A percentile compares a stretch with the other conserved stretches of the same genome.
Evolutionary conservation across 1,140 invertebrate genomes (phyloP).

Genomic region (Drosophila serrata): DNA sequence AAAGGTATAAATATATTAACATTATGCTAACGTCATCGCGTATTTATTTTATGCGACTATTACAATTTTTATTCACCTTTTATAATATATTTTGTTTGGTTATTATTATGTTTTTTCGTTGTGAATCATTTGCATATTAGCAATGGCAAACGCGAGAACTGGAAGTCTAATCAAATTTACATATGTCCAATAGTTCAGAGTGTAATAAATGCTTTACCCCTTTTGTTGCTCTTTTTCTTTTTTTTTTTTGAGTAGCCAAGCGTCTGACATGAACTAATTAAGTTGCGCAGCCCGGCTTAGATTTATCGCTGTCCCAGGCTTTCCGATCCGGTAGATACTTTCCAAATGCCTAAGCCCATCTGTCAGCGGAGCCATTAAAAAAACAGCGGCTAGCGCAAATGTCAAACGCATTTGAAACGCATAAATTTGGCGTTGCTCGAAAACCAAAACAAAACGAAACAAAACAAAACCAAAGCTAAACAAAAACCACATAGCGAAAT

Average conservation of each 20-base stretch:
- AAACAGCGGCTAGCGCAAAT: conserved; percentile 53
- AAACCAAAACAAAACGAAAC: conserved; percentile 8
- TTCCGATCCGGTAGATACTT: conserved; percentile 57
- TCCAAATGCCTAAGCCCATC: conserved; percentile 51
- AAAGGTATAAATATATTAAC: conserved; percentile 11
- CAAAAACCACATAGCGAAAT: conserved; percentile 16
- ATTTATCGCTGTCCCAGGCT: conserved; percentile 63
- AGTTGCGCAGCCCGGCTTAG: conserved; percentile 70
- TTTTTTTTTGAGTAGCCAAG: conserved; percentile 42
- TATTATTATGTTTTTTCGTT: conserved; percentile 1
- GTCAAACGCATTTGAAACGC: conserved; percentile 60
- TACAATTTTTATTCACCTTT: conserved; percentile 30
- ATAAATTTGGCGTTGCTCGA: conserved; percentile 54
- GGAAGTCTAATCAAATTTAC: conserved; percentile 40
- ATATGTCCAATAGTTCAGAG: conserved; percentile 38
- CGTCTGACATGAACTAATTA: conserved; percentile 76
- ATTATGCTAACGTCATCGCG: conserved; percentile 49
- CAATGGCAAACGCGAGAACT: conserved; percentile 31
- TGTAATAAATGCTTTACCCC: conserved; percentile 44
- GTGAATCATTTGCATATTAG: conserved; percentile 58
- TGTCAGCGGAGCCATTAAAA: conserved; percentile 45
- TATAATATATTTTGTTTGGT: conserved; percentile 59
- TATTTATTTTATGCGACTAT: conserved; percentile 60
- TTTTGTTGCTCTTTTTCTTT: conserved; percentile 9
- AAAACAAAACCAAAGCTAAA: neutral